Percentiles rank a stretch among this genome's conserved stretches.
phyloP scores from a whole-genome alignment of 2,797 vertebrate species.

The Ptychobarbus kaznakovi region DNA sequence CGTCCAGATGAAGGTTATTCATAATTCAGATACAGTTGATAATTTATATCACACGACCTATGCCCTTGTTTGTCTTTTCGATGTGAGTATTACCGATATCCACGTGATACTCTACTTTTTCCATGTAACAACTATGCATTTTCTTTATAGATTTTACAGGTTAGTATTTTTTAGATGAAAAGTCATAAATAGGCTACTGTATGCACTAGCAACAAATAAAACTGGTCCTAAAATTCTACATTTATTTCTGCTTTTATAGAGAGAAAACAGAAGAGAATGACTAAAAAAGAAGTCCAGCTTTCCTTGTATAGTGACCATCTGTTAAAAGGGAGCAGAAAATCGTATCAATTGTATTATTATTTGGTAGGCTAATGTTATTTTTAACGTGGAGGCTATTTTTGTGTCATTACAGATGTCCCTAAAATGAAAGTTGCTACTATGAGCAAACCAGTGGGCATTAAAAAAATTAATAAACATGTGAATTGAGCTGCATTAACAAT shows the following conservation, averaged over 20 bases:
- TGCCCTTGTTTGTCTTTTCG: constrained; percentile 61
- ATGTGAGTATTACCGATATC: not conserved
- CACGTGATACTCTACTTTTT: not conserved
- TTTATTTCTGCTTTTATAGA: not conserved
- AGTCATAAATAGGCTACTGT: not conserved
- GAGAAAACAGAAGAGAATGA: not conserved
- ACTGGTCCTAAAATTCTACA: not conserved
- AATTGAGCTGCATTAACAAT: not conserved
- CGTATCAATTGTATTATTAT: not conserved
- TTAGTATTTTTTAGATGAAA: no score
- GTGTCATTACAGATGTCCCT: not conserved
- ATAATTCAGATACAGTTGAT: constrained; percentile 72
- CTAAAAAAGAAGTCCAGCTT: not conserved
- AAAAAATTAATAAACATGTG: not conserved
- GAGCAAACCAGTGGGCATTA: not conserved
- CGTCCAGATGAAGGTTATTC: constrained; percentile 68
- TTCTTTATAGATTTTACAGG: not conserved
- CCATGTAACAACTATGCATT: not conserved
- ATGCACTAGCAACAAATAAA: not conserved
- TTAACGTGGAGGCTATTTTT: not conserved
- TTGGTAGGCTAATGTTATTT: not conserved
- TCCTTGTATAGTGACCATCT: not conserved
- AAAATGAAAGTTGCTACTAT: not conserved
- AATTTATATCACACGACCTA: constrained; percentile 70
- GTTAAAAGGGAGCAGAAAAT: not conserved